Evolutionary conservation across 2,888 invertebrate species (phyloP), one percentile per base, ranked within the genome.

Genomic region (Gibbula magus): DNA sequence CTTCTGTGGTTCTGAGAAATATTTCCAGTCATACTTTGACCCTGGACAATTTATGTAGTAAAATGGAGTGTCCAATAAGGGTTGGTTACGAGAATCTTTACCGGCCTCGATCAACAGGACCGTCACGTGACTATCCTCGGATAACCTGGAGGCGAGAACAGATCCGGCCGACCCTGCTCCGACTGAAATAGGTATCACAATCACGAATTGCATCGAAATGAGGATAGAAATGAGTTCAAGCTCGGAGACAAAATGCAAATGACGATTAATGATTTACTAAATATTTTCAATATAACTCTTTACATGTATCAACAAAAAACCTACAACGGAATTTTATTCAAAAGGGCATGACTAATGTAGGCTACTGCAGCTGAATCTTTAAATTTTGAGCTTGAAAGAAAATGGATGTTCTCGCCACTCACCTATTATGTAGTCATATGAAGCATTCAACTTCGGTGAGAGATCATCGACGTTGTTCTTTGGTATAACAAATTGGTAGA

Each of bases 141-240:
- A 90, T 76, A 94, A 86, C 4, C 94, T 88, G 79, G 92, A 92
- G n/a, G 93, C 93, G 78, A 93, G 78, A 22, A 94, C 93, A 82
- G 93, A 93, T 20, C 94, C 94, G 3, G 94, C 93, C 7, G 93
- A 93, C 4, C 94, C 94, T n/a, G 93, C 93, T 0, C 94, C 94
- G 4, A 94, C 92, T 70, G 75, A 61, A 20, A 29, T 25, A 45
- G 29, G 25, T 0, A 20, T 56, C 7, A 5, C 4, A 61, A 45
- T 13, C 10, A 35, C 4, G 35, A 35, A 35, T 52, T 52, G n/a
- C n/a, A 2, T 0, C 3, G 3, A n/a, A n/a, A n/a, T n/a, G 18
- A 0, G 56, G 2, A 10, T 8, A 16, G 0, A 56, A 8, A 22
- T 22, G 4, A 16, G n/a, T n/a, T n/a, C 4, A 22, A n/a, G n/a